Percentiles rank a stretch among this genome's conserved stretches.
These are phyloP conservation scores for Sphenopsis melanotis DNA, from an alignment of 2,797 vertebrate species.

Conservation along the genomic window DNA sequence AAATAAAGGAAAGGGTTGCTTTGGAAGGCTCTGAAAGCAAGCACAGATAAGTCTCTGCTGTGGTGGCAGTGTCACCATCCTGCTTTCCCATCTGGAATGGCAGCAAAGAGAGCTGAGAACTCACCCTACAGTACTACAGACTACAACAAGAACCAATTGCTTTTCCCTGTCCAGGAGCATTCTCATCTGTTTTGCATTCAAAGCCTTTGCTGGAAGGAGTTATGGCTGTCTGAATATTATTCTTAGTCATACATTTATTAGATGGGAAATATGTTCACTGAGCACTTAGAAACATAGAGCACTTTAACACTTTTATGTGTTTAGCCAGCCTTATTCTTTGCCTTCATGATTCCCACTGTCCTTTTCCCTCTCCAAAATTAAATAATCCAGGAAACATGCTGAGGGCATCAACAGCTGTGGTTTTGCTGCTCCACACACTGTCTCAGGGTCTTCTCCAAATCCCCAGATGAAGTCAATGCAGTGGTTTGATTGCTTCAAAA, in stretches of 20 bases:
- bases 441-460: background rate
- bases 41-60: background rate
- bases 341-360: background rate
- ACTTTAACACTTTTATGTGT: background rate
- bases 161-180: background rate
- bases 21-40: background rate
- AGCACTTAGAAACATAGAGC: background rate
- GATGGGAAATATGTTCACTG: conserved; percentile 32
- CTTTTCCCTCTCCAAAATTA: background rate
- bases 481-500: background rate
- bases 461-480: background rate
- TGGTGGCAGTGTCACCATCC: background rate
- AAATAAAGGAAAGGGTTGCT: background rate
- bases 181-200: conserved; percentile 28
- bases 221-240: background rate
- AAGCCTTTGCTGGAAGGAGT: conserved; percentile 32
- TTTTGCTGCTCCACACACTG: background rate
- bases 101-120: background rate
- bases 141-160: background rate
- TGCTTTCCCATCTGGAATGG: background rate
- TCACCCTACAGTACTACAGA: background rate
- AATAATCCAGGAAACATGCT: background rate
- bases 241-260: conserved; percentile 44
- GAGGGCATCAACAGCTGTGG: background rate
- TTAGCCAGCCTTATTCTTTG: background rate